phyloP scores from a whole-genome alignment of 2,113 vertebrate genomes.

The Neolamprologus variostigma region DNA sequence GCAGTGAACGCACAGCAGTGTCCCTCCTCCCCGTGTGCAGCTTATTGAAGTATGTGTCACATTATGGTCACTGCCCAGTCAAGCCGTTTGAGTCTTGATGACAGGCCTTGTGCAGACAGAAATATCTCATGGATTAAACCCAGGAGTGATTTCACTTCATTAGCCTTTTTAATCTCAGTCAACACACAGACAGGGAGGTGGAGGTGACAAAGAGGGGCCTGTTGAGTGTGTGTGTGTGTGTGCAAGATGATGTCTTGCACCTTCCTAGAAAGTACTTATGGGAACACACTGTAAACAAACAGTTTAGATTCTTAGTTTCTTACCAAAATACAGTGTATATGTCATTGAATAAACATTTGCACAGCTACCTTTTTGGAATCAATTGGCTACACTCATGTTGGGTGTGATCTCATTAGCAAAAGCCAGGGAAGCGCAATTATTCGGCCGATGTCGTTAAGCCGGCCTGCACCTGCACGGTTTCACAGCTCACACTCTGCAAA shows the following conservation, averaged over 20 bases:
- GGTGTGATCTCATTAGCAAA: not conserved
- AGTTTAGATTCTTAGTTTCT: not conserved
- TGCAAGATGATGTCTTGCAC: not conserved
- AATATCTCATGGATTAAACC: slow-evolving; percentile 15
- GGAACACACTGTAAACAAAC: not conserved
- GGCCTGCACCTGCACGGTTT: not conserved
- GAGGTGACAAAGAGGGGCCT: not conserved
- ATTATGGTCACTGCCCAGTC: not conserved
- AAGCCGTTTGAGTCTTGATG: not conserved
- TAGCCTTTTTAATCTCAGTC: slow-evolving; percentile 26
- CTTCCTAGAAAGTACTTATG: not conserved
- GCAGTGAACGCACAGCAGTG: not conserved
- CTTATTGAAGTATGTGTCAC: not conserved
- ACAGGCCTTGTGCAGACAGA: not conserved
- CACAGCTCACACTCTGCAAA: not conserved
- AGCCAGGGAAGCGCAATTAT: not conserved
- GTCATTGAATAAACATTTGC: not conserved
- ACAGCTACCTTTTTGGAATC: not conserved
- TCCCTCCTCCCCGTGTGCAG: not conserved
- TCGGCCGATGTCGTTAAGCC: not conserved
- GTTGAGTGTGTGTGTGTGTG: not conserved
- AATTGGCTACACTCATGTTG: not conserved
- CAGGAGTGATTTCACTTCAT: slow-evolving; percentile 22
- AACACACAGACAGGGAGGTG: not conserved
- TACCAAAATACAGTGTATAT: not conserved